phyloP scores from a whole-genome alignment of 2,888 invertebrate species.

The Zonitis immaculata region DNA sequence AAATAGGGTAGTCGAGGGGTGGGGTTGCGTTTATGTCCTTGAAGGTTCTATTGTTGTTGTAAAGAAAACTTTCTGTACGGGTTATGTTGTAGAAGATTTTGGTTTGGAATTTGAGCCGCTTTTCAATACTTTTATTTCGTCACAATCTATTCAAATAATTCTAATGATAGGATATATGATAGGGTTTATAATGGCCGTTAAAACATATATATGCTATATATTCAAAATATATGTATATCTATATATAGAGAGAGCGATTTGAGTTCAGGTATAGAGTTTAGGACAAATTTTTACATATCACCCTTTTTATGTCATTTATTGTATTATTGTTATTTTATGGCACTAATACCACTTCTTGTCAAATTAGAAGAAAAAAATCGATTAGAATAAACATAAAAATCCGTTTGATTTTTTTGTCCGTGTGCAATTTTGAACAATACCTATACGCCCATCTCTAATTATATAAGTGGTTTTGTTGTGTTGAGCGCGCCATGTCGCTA shows the following conservation, averaged over 20 bases:
- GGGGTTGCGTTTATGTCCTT: constrained; percentile 31
- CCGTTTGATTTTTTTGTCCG: too few relatives aligned
- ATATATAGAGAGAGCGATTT: not conserved
- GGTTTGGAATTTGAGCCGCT: constrained; percentile 32
- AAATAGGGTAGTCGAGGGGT: too few relatives aligned
- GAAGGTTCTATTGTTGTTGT: constrained; percentile 24
- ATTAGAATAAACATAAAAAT: not conserved
- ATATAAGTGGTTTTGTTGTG: too few relatives aligned
- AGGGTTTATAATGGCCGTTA: constrained; percentile 18
- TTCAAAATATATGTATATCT: not conserved
- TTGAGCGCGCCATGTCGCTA: too few relatives aligned
- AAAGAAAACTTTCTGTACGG: too few relatives aligned
- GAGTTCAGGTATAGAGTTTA: too few relatives aligned
- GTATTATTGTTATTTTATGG: not conserved
- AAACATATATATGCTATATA: not conserved
- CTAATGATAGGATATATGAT: constrained; percentile 30
- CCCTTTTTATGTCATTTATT: too few relatives aligned
- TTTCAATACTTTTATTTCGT: constrained; percentile 20
- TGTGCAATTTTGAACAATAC: too few relatives aligned
- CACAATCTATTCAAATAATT: constrained; percentile 27
- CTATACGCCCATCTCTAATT: too few relatives aligned
- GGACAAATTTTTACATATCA: not conserved
- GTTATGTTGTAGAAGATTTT: constrained; percentile 36
- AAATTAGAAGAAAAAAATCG: not conserved
- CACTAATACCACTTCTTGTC: not conserved